These are phyloP conservation scores for Drosophila macrospina DNA, from an alignment of 2,888 invertebrate genomes.

Conservation along the genomic window DNA sequence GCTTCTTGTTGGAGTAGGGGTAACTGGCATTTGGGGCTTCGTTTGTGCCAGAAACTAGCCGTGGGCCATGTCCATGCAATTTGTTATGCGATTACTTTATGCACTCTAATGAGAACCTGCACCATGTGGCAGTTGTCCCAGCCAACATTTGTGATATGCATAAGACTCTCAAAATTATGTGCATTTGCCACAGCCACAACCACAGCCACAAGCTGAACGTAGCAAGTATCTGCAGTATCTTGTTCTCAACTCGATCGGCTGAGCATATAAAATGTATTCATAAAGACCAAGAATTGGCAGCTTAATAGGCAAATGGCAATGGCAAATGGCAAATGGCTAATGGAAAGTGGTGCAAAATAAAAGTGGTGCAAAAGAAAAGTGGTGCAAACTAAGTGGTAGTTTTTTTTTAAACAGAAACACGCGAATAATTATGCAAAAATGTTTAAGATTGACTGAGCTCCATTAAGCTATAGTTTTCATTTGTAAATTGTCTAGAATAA, in stretches of 20 bases:
- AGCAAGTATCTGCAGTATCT: background rate
- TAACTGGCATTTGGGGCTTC: constrained; percentile 2
- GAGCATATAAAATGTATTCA: constrained; percentile 5
- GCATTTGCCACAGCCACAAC: constrained; percentile 4
- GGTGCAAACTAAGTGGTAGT: background rate
- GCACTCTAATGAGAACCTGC: constrained; percentile 57
- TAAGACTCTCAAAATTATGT: constrained; percentile 17
- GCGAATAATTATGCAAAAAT: background rate
- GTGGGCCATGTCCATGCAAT: constrained; percentile 46
- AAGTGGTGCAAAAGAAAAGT: background rate
- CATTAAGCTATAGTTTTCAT: background rate
- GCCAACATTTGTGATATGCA: background rate
- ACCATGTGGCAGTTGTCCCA: constrained; percentile 35
- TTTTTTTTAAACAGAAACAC: background rate
- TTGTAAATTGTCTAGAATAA: background rate
- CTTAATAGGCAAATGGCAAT: constrained; percentile 12
- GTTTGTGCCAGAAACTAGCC: constrained; percentile 7
- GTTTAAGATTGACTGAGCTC: no score
- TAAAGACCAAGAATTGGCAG: constrained; percentile 14
- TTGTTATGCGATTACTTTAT: constrained; percentile 65
- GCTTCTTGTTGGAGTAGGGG: background rate
- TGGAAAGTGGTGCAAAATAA: constrained; percentile 8
- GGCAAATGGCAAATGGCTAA: constrained; percentile 16
- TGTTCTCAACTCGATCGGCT: background rate
- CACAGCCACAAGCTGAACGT: background rate